phyloP scores from a whole-genome alignment of 2,797 vertebrate genomes.

The Moxostoma hubbsi region DNA sequence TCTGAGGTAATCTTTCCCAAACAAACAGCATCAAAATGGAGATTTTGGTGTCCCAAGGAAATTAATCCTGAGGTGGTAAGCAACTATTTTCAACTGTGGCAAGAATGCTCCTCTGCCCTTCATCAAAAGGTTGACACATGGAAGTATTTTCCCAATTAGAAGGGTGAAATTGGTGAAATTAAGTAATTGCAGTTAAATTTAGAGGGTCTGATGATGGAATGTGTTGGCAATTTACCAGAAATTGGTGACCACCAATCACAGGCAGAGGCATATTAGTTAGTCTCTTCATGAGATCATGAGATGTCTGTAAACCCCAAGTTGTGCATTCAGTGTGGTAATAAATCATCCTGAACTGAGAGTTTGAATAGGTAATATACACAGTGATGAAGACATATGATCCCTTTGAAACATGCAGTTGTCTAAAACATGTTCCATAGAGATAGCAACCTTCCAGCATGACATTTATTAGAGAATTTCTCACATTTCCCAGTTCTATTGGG shows the following conservation, averaged over 20 bases:
- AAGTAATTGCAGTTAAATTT: constrained; percentile 56
- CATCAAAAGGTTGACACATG: constrained; percentile 23
- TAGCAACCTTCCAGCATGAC: constrained; percentile 13
- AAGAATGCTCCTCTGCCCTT: constrained; percentile 26
- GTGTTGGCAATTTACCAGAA: constrained; percentile 28
- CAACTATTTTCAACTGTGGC: constrained; percentile 36
- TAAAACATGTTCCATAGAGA: constrained; percentile 5
- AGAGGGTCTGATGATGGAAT: constrained; percentile 28
- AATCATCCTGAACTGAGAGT: constrained; percentile 41
- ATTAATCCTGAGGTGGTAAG: constrained; percentile 6
- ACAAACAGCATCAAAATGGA: neutral
- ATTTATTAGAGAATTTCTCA: constrained; percentile 13
- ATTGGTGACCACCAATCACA: constrained; percentile 33
- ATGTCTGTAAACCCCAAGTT: constrained; percentile 10
- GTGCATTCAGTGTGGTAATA: constrained; percentile 37
- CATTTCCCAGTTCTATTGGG: constrained; percentile 10
- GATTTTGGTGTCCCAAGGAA: neutral
- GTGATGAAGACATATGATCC: constrained; percentile 28
- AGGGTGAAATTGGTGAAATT: constrained; percentile 37
- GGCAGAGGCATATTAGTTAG: constrained; percentile 24
- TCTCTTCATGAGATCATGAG: constrained; percentile 15
- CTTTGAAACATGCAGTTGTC: constrained; percentile 20
- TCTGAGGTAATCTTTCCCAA: neutral
- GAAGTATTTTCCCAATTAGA: constrained; percentile 35
- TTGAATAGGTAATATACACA: constrained; percentile 10